phyloP scores from a whole-genome alignment of 1,140 invertebrate species.

The Lordiphosa stackelbergi region DNA sequence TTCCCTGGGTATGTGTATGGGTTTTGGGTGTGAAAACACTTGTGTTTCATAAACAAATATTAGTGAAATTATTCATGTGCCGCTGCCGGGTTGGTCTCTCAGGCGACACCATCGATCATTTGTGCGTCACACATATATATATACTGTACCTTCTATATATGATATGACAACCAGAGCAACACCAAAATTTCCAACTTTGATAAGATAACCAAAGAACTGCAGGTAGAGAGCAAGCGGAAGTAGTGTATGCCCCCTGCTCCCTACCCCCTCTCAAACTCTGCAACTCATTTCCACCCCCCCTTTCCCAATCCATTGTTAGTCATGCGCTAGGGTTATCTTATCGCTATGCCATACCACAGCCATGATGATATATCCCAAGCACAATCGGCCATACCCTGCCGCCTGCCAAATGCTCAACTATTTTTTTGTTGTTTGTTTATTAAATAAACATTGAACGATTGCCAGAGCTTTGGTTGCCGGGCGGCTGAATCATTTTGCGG shows the following conservation, averaged over 20 bases:
- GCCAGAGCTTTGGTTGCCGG: not conserved
- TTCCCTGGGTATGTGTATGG: conserved; percentile 1
- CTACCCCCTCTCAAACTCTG: too few species aligned
- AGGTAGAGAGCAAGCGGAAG: conserved; percentile 34
- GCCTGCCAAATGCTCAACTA: too few species aligned
- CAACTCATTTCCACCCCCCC: not conserved
- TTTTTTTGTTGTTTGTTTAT: conserved; percentile 41
- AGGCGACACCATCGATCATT: conserved; percentile 30
- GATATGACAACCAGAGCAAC: too few species aligned
- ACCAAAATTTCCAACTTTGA: conserved; percentile 33
- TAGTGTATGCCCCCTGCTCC: not conserved
- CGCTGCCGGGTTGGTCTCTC: not conserved
- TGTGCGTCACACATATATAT: conserved; percentile 13
- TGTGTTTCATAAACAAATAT: conserved; percentile 68
- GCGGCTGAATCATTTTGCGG: too few species aligned
- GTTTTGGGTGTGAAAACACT: conserved; percentile 60
- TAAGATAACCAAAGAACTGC: conserved; percentile 47
- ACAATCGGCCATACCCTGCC: too few species aligned
- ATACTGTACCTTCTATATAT: not conserved
- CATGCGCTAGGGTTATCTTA: conserved; percentile 3
- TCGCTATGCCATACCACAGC: conserved; percentile 8
- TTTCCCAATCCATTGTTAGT: not conserved
- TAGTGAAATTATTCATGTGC: conserved; percentile 61
- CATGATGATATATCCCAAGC: conserved; percentile 4
- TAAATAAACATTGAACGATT: conserved; percentile 46